Evolutionary conservation across 2,797 vertebrate genomes (phyloP).

Genomic region (Chelmon rostratus): DNA sequence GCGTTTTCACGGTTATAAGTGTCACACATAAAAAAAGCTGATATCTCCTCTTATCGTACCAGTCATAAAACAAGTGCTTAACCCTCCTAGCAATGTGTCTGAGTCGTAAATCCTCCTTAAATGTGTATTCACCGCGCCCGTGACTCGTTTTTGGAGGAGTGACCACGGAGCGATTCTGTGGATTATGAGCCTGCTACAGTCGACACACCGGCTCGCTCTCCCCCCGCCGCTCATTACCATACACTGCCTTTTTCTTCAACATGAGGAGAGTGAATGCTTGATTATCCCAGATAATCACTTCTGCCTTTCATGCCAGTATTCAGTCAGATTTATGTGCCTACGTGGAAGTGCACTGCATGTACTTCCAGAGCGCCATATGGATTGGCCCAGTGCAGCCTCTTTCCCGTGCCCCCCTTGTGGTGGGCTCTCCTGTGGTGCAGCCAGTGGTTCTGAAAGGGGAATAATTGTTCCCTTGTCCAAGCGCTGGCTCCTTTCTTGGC

Average conservation of each 20-base stretch:
- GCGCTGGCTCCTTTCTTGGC: conserved; percentile 59
- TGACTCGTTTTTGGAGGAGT: conserved; percentile 72
- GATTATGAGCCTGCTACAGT: conserved; percentile 71
- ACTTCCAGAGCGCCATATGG: conserved; percentile 48
- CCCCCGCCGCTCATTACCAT: conserved; percentile 68
- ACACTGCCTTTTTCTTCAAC: conserved; percentile 71
- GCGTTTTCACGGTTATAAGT: conserved; percentile 74
- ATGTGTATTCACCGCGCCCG: conserved; percentile 65
- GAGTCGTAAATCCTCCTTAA: conserved; percentile 81
- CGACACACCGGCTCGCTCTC: neutral
- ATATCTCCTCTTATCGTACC: conserved; percentile 77
- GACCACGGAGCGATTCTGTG: conserved; percentile 70
- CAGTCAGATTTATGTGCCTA: conserved; percentile 73
- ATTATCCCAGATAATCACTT: conserved; percentile 83
- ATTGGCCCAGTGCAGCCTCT: conserved; percentile 43
- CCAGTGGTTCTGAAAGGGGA: conserved; percentile 76
- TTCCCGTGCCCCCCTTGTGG: conserved; percentile 47
- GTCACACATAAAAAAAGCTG: conserved; percentile 76
- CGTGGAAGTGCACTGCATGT: conserved; percentile 61
- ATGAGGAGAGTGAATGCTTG: conserved; percentile 81
- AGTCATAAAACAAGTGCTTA: conserved; percentile 82
- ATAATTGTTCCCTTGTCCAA: conserved; percentile 76
- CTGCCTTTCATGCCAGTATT: conserved; percentile 75
- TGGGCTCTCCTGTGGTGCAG: conserved; percentile 67
- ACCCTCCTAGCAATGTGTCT: conserved; percentile 59